Evolutionary conservation across 2,113 vertebrate species (phyloP).

Genomic region (Narcine bancroftii): DNA sequence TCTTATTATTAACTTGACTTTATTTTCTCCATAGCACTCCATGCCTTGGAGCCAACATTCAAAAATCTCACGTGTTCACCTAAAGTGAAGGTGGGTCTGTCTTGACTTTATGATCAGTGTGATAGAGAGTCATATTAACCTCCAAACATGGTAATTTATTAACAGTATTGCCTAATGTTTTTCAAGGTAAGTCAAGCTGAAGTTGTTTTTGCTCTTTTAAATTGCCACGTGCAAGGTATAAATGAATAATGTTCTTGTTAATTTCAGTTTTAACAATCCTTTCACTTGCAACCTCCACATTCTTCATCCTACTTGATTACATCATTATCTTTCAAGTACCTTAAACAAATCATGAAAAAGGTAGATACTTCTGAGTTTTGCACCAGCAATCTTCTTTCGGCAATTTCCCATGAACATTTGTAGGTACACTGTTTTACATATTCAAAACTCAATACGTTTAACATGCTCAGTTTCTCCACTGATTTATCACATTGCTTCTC

Average conservation of each 20-base stretch:
- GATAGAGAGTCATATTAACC: background rate
- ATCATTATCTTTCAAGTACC: background rate
- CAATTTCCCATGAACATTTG: background rate
- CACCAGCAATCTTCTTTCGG: background rate
- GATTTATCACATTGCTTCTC: no score
- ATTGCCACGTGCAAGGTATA: background rate
- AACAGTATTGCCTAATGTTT: background rate
- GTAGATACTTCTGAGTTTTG: background rate
- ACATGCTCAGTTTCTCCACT: no score
- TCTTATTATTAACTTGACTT: background rate
- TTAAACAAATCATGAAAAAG: background rate
- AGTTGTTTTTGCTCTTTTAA: background rate
- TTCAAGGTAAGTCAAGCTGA: background rate
- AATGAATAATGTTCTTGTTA: background rate
- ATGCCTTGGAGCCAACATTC: constrained; percentile 73
- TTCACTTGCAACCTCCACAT: background rate
- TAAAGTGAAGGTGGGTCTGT: constrained; percentile 74
- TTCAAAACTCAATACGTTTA: no score
- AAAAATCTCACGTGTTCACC: constrained; percentile 70
- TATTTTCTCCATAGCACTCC: constrained; percentile 63
- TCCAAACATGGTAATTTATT: no score
- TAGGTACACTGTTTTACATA: background rate
- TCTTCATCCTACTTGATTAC: no score
- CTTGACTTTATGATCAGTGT: background rate
- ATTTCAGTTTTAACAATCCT: background rate